phyloP scores from a whole-genome alignment of 2,797 vertebrate genomes.

The Artibeus jamaicensis region DNA sequence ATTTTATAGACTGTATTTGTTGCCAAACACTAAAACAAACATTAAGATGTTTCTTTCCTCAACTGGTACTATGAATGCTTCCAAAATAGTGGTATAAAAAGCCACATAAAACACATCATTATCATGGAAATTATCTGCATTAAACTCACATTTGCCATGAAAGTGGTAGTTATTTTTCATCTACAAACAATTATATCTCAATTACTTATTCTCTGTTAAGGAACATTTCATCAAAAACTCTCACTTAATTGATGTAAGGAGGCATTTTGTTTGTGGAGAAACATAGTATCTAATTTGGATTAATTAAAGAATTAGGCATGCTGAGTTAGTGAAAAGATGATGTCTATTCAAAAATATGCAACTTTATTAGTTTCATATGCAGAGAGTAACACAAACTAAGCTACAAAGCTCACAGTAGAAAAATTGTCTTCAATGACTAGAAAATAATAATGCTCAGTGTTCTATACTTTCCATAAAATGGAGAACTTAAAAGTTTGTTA shows the following conservation, averaged over 20 bases:
- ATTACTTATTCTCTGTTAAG: slow-evolving; percentile 70
- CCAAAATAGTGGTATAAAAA: slow-evolving; percentile 57
- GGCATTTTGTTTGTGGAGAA: slow-evolving; percentile 51
- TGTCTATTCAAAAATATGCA: slow-evolving; percentile 39
- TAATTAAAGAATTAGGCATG: slow-evolving; percentile 66
- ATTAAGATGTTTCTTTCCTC: slow-evolving; percentile 62
- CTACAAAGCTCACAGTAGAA: not conserved
- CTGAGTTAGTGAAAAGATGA: slow-evolving; percentile 45
- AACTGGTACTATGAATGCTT: slow-evolving; percentile 41
- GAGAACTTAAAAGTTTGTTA: not conserved
- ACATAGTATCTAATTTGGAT: slow-evolving; percentile 64
- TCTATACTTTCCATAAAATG: not conserved
- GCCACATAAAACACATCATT: slow-evolving; percentile 52
- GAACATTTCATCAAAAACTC: slow-evolving; percentile 69
- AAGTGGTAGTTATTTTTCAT: slow-evolving; percentile 74
- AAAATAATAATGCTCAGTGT: not conserved
- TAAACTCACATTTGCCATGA: slow-evolving; percentile 63
- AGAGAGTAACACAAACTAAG: slow-evolving; percentile 26
- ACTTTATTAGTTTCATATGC: slow-evolving; percentile 43
- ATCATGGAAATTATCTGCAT: slow-evolving; percentile 61
- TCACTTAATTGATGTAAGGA: slow-evolving; percentile 67
- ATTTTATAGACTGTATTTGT: slow-evolving; percentile 69
- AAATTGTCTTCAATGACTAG: not conserved
- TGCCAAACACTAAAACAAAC: slow-evolving; percentile 60
- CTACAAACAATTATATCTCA: slow-evolving; percentile 72